Evolutionary conservation across 2,113 vertebrate genomes (phyloP).

Genomic region (Hepsetus odoe): DNA sequence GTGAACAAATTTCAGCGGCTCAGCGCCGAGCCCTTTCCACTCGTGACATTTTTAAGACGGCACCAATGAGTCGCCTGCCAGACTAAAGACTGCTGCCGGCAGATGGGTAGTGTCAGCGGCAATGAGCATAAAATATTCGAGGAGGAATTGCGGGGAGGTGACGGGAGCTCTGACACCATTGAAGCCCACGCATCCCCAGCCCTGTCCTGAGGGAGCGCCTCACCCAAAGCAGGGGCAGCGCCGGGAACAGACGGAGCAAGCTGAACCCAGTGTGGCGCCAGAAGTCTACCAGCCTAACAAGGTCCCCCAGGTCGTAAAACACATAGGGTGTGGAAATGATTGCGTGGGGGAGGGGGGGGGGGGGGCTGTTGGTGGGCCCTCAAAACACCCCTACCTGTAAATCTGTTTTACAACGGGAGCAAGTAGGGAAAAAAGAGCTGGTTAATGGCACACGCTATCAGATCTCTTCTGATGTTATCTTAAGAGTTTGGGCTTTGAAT

Average conservation of each 20-base stretch:
- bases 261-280: conserved; percentile 49
- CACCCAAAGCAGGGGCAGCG: conserved; percentile 31
- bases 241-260: conserved; percentile 33
- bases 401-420: conserved; percentile 43
- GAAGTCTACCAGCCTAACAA: conserved; percentile 57
- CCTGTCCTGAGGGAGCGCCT: conserved; percentile 34
- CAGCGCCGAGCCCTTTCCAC: conserved; percentile 39
- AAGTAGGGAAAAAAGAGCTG: conserved; percentile 17
- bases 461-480: conserved; percentile 16
- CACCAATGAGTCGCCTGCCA: conserved; percentile 47
- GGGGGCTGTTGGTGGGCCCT: conserved; percentile 14
- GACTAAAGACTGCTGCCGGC: conserved; percentile 41
- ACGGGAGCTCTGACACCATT: background rate
- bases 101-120: conserved; percentile 46
- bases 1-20: conserved; percentile 46
- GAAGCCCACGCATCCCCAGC: conserved; percentile 22
- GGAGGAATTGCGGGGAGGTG: conserved; percentile 19
- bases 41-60: conserved; percentile 46
- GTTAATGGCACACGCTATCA: conserved; percentile 22
- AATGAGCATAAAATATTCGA: conserved; percentile 40
- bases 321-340: conserved; percentile 51
- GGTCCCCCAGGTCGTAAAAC: conserved; percentile 60
- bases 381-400: conserved; percentile 48
- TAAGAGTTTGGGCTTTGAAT: conserved; percentile 20
- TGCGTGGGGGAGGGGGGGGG: background rate